phyloP scores from a whole-genome alignment of 2,888 invertebrate genomes.

The Drosophila pegasa region DNA sequence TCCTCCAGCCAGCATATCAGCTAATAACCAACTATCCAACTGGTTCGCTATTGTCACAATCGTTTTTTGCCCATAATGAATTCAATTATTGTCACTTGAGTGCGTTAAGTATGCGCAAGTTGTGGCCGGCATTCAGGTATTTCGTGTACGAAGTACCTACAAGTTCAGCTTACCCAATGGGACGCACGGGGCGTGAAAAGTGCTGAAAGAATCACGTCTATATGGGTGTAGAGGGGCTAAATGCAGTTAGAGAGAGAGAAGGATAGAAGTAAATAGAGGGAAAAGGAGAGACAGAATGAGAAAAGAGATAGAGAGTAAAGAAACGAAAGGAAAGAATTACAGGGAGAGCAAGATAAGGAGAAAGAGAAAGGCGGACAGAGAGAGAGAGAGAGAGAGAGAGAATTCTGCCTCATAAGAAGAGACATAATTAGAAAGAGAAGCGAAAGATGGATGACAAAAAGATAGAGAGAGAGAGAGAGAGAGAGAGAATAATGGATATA shows the following conservation, averaged over 20 bases:
- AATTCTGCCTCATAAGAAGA: no score
- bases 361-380: not conserved
- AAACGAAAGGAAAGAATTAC: not conserved
- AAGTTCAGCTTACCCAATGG: conserved; percentile 10
- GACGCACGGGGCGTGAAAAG: not conserved
- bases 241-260: not conserved
- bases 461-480: not conserved
- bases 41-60: conserved; percentile 63
- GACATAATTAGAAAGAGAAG: no score
- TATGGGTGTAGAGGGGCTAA: not conserved
- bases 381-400: not conserved
- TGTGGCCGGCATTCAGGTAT: conserved; percentile 43
- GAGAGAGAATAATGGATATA: not conserved
- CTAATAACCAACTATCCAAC: conserved; percentile 60
- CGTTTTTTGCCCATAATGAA: conserved; percentile 73
- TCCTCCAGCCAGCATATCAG: conserved; percentile 66
- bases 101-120: conserved; percentile 81
- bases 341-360: no score
- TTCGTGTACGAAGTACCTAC: conserved; percentile 22
- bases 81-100: conserved; percentile 79
- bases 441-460: no score
- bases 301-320: not conserved
- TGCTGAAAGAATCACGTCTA: not conserved
- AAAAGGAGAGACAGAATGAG: not conserved
- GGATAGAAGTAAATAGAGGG: no score